phyloP scores from a whole-genome alignment of 2,888 invertebrate species.

The Drosophila macrothrix region DNA sequence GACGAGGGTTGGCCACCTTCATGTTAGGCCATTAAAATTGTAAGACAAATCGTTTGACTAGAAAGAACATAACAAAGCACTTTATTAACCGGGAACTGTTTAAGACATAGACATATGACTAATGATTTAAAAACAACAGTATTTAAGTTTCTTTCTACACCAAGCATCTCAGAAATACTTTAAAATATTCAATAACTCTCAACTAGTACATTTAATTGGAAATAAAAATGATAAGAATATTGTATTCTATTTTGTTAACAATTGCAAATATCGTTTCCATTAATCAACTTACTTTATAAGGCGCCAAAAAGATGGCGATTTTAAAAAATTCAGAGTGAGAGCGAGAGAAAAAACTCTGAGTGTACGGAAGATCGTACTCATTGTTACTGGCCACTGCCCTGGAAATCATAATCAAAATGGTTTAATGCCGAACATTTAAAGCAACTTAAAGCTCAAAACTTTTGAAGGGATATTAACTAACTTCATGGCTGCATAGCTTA shows the following conservation, averaged over 20 bases:
- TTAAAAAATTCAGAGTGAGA: neutral
- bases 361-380: neutral
- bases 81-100: neutral
- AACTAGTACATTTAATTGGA: neutral
- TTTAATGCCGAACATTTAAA: neutral
- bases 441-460: neutral
- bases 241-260: too few species aligned
- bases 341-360: neutral
- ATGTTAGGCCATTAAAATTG: constrained; percentile 48
- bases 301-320: neutral
- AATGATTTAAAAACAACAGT: neutral
- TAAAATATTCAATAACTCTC: neutral
- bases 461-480: neutral
- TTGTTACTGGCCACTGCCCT: neutral
- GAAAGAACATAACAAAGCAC: neutral
- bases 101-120: neutral
- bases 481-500: neutral
- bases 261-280: neutral
- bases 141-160: neutral
- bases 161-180: neutral
- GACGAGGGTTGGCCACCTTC: neutral
- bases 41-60: constrained; percentile 48
- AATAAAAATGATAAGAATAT: neutral
- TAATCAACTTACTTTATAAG: neutral
- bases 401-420: neutral